phyloP scores from a whole-genome alignment of 2,888 invertebrate species.

The Drosophila siamana region DNA sequence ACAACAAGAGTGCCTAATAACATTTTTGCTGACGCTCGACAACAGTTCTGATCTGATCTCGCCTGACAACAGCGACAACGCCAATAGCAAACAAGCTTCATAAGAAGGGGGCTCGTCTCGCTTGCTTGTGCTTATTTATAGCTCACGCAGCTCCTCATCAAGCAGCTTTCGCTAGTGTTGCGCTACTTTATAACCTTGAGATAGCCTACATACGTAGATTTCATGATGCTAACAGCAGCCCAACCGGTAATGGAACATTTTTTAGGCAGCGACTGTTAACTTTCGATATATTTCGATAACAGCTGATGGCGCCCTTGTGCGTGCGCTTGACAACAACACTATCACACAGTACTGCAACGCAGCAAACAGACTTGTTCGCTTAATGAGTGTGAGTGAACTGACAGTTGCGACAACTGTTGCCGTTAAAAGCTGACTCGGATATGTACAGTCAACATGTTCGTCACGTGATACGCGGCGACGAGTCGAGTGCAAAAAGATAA shows the following conservation, averaged over 20 bases:
- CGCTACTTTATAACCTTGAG: slow-evolving; percentile 36
- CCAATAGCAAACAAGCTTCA: background rate
- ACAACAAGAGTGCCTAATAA: slow-evolving; percentile 34
- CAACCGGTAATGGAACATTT: slow-evolving; percentile 3
- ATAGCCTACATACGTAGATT: background rate
- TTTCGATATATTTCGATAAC: slow-evolving; percentile 23
- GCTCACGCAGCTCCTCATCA: slow-evolving; percentile 13
- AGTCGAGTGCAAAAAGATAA: slow-evolving; percentile 21
- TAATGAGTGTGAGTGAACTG: slow-evolving; percentile 22
- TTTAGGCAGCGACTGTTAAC: slow-evolving; percentile 3
- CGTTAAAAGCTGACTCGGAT: slow-evolving; percentile 49
- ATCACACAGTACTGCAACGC: background rate
- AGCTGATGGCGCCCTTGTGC: slow-evolving; percentile 37
- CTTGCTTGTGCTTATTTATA: slow-evolving; percentile 36
- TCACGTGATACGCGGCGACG: slow-evolving; percentile 53
- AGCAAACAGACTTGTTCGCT: slow-evolving; percentile 43
- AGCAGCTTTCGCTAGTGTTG: slow-evolving; percentile 12
- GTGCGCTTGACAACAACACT: slow-evolving; percentile 43
- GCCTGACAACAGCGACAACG: slow-evolving; percentile 65
- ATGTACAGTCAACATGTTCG: slow-evolving; percentile 62
- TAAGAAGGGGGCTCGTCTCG: slow-evolving; percentile 56
- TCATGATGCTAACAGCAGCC: background rate
- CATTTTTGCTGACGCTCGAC: slow-evolving; percentile 14
- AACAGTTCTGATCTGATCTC: slow-evolving; percentile 24
- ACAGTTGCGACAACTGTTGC: slow-evolving; percentile 62